These are phyloP conservation scores for Indicator indicator DNA, from an alignment of 2,113 vertebrate genomes.

Conservation along the genomic window DNA sequence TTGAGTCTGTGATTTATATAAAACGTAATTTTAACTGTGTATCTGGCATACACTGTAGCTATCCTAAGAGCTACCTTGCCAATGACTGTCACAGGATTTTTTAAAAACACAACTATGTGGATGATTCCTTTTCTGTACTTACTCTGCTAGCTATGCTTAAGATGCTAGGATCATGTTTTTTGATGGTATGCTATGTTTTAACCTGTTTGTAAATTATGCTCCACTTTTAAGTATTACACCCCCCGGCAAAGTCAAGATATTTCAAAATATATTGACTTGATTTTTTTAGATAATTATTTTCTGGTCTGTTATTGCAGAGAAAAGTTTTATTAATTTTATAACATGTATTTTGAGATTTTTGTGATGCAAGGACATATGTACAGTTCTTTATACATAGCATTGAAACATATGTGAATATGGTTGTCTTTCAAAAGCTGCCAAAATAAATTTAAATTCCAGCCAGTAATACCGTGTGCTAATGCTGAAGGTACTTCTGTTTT, in stretches of 20 bases:
- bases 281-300: background rate
- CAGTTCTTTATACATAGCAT: background rate
- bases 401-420: background rate
- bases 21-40: conserved; percentile 4
- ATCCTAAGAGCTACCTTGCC: background rate
- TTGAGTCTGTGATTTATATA: background rate
- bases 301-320: background rate
- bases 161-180: background rate
- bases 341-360: background rate
- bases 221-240: background rate
- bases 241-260: background rate
- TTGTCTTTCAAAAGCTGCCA: conserved; percentile 5
- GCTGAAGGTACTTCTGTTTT: background rate
- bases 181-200: background rate
- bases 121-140: background rate
- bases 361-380: background rate
- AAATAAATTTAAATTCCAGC: conserved; percentile 2
- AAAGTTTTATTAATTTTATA: background rate
- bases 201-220: background rate
- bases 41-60: background rate
- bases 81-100: background rate
- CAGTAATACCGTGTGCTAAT: background rate
- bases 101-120: background rate
- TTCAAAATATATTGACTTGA: background rate
- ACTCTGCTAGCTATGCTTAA: background rate